Evolutionary conservation across 2,113 vertebrate genomes (phyloP), one percentile per base, ranked within the genome.

Genomic region (Arenaria interpres): DNA sequence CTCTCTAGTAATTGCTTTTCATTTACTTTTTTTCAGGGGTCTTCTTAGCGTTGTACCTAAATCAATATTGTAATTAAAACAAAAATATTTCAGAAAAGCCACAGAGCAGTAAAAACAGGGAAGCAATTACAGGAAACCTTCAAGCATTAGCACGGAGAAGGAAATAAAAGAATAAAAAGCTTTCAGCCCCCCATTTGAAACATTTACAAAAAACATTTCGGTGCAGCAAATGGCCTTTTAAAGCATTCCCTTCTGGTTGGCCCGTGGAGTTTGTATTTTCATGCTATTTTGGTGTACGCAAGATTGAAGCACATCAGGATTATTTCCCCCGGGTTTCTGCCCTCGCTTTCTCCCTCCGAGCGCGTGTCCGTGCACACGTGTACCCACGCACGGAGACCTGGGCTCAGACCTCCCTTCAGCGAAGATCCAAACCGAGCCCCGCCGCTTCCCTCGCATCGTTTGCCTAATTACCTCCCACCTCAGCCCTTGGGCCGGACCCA

Each of bases 21-120:
- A 90, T 97, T 96, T 95, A 92, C 71, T 94, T 93, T 83, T 92
- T 96, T 97, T 46, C 87, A 85, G 89, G 90, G 94, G 80, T 93
- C 86, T 80, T 91, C 91, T 83, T 85, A 91, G 63, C 62, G n/a
- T 92, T 74, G 88, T 90, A 86, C 91, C 94, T 94, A 92, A 96
- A 97, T 97, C 92, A 94, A 96, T 96, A 96, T 48, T 74, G 90
- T 96, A 96, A 96, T 97, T 97, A 97, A 97, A 97, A 94, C 90
- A 97, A 97, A 96, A 96, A 94, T 94, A 96, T 95, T 96, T 94
- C 94, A 95, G 91, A 86, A 96, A 93, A 94, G 83, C 84, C 85
- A 78, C 66, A 32, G 85, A 96, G 83, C 89, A 63, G 77, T 95
- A 91, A 96, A 97, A 95, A 57, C 82, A 81, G 63, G 82, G 92